Conservation (phyloP, 2,797 vertebrate genomes). For the Coluber constrictor region DNA sequence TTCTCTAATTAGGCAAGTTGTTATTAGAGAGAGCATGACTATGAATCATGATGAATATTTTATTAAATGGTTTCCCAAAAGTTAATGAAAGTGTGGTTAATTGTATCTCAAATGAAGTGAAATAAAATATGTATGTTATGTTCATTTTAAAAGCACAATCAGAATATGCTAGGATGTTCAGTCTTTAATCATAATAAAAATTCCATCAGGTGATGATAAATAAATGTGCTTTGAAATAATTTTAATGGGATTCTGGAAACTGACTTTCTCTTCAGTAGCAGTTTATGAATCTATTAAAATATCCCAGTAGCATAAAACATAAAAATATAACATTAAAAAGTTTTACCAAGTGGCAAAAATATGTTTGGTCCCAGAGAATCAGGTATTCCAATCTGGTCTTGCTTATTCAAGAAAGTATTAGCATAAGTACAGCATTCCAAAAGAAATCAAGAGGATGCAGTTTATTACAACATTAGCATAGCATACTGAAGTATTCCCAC, state of each 20-base stretch:
- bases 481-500: not conserved
- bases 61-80: constrained; percentile 23
- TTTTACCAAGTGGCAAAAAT: not conserved
- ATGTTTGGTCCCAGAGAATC: not conserved
- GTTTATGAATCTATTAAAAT: not conserved
- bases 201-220: constrained; percentile 1
- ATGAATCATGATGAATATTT: constrained; percentile 28
- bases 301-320: not conserved
- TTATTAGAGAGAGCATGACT: not conserved
- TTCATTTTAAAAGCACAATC: not conserved
- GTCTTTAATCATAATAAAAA: constrained; percentile 18
- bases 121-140: constrained; percentile 6
- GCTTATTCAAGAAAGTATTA: no score
- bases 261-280: not conserved
- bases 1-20: constrained; percentile 12
- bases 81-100: not conserved
- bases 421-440: not conserved
- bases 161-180: not conserved
- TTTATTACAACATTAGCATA: not conserved
- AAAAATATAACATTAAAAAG: not conserved
- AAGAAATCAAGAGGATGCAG: not conserved
- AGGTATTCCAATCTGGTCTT: not conserved
- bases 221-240: not conserved
- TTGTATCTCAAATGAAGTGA: constrained; percentile 16
- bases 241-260: not conserved